Evolutionary conservation across 2,888 invertebrate genomes (phyloP).

Genomic region (Yponomeuta evonymella): DNA sequence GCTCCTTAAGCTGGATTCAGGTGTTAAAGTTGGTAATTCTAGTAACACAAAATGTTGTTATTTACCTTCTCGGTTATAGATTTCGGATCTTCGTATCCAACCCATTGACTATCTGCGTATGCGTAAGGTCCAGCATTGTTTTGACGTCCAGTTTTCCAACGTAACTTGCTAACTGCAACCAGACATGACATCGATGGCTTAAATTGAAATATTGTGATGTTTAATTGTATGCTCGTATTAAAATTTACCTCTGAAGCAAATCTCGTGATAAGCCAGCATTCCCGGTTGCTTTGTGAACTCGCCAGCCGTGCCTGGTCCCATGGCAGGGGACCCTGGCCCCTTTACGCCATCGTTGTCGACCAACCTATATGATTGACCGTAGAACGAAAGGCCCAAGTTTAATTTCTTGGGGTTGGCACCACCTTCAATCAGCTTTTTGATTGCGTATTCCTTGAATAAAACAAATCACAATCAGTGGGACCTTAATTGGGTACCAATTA

Average conservation of each 20-base stretch:
- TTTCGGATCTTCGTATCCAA: constrained; percentile 89
- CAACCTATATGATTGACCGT: constrained; percentile 90
- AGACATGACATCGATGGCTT: constrained; percentile 1
- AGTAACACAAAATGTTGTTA: no score
- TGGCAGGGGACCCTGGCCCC: constrained; percentile 78
- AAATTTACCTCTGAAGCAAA: constrained; percentile 79
- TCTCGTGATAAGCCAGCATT: constrained; percentile 91
- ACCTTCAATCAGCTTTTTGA: constrained; percentile 82
- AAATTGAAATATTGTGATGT: not conserved
- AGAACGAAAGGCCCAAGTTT: constrained; percentile 88
- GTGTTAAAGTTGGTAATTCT: no score
- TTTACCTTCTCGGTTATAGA: constrained; percentile 84
- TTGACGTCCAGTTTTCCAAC: constrained; percentile 80
- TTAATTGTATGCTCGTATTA: not conserved
- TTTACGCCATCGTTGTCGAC: constrained; percentile 49
- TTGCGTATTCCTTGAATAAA: constrained; percentile 81
- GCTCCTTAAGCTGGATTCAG: no score
- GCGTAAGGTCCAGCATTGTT: constrained; percentile 85
- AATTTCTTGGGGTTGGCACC: constrained; percentile 88
- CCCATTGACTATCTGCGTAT: constrained; percentile 89
- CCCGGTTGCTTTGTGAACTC: constrained; percentile 90
- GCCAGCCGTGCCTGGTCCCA: constrained; percentile 86
- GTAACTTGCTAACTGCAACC: constrained; percentile 75
- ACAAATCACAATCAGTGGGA: not conserved
- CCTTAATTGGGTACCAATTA: no score